Evolutionary conservation across 2,113 vertebrate species (phyloP).

Genomic region (Hippocampus comes): DNA sequence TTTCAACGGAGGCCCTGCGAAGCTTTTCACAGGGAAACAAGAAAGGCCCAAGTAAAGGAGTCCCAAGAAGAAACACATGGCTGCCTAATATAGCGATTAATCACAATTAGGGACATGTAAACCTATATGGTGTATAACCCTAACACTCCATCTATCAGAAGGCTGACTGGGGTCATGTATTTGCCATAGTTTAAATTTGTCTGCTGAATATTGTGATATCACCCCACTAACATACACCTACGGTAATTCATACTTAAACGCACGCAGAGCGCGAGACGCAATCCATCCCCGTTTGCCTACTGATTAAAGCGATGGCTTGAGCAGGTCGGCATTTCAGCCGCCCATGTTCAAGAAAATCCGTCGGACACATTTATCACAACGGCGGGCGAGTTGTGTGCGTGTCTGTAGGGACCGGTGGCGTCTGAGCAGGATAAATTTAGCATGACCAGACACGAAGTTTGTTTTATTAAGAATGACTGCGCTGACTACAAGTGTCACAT

Average conservation of each 20-base stretch:
- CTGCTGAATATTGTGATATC: slow-evolving; percentile 31
- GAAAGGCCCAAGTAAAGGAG: slow-evolving; percentile 9
- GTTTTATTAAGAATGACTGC: slow-evolving; percentile 10
- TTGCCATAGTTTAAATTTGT: slow-evolving; percentile 41
- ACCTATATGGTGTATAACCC: slow-evolving; percentile 34
- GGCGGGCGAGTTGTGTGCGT: slow-evolving; percentile 16
- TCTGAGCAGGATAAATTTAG: slow-evolving; percentile 1
- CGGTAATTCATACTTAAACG: slow-evolving; percentile 41
- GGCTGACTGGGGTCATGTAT: slow-evolving; percentile 21
- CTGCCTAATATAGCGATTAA: slow-evolving; percentile 25
- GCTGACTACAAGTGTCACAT: neutral
- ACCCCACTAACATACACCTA: slow-evolving; percentile 25
- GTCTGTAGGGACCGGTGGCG: neutral
- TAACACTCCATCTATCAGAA: slow-evolving; percentile 52
- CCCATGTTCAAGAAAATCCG: slow-evolving; percentile 49
- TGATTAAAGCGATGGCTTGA: slow-evolving; percentile 52
- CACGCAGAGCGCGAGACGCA: slow-evolving; percentile 22
- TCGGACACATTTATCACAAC: slow-evolving; percentile 28
- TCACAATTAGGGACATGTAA: slow-evolving; percentile 52
- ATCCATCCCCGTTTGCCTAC: slow-evolving; percentile 30
- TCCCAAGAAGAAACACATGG: slow-evolving; percentile 9
- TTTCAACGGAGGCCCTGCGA: slow-evolving; percentile 21
- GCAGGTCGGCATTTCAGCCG: slow-evolving; percentile 39
- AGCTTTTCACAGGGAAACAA: slow-evolving; percentile 17
- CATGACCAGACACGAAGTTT: slow-evolving; percentile 6